Evolutionary conservation across 2,797 vertebrate genomes (phyloP).

Genomic region (Toxotes lorentzi): DNA sequence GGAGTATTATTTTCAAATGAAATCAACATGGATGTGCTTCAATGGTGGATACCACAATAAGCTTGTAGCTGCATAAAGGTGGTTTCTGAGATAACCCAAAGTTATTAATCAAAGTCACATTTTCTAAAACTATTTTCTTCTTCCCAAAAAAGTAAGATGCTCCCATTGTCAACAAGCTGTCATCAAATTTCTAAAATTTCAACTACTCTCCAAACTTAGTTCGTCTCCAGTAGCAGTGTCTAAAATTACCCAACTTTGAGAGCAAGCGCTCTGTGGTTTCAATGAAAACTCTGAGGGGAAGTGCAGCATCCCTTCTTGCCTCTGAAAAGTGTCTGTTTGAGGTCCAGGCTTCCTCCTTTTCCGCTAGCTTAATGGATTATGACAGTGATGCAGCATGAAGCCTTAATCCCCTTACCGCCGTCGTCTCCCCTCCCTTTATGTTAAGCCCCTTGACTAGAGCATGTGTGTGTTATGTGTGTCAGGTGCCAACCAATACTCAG

Average conservation of each 20-base stretch:
- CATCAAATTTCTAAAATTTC: conserved; percentile 11
- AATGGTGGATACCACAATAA: background rate
- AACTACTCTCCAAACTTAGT: conserved; percentile 17
- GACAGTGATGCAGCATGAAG: conserved; percentile 81
- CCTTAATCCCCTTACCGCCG: conserved; percentile 72
- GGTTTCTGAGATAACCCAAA: conserved; percentile 19
- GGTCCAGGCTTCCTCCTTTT: conserved; percentile 64
- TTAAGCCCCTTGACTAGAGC: conserved; percentile 72
- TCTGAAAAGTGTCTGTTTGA: conserved; percentile 67
- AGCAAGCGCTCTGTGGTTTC: conserved; percentile 41
- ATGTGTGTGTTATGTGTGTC: conserved; percentile 55
- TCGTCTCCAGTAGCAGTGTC: conserved; percentile 5
- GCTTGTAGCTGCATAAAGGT: background rate
- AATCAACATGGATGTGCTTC: background rate
- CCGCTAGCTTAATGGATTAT: conserved; percentile 79
- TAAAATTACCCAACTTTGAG: conserved; percentile 42
- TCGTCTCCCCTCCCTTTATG: conserved; percentile 73
- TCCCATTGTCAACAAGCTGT: conserved; percentile 1
- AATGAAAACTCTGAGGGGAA: conserved; percentile 53
- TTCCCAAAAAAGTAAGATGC: background rate
- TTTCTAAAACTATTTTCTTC: conserved; percentile 5
- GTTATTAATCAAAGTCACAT: conserved; percentile 11
- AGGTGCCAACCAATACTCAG: conserved; percentile 56
- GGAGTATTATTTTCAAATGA: background rate
- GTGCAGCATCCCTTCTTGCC: conserved; percentile 35